Evolutionary conservation across 1,140 invertebrate species (phyloP).

Genomic region (Oryctes rhinoceros): DNA sequence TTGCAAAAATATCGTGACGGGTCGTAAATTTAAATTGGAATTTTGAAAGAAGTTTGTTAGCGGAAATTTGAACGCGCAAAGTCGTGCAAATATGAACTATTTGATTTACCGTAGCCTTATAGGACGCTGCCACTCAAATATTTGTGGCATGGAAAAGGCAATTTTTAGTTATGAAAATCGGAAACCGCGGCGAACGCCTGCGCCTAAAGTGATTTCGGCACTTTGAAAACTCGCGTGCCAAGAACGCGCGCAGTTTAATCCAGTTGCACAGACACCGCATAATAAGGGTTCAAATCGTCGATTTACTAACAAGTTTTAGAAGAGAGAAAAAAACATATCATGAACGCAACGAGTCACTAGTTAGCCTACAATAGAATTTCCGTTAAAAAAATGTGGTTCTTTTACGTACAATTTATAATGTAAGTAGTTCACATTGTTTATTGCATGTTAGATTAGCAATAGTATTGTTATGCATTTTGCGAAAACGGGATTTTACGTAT

Average conservation of each 20-base stretch:
- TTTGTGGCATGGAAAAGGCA: background rate
- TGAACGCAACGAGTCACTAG: background rate
- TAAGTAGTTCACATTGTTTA: background rate
- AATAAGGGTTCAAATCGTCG: background rate
- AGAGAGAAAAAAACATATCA: background rate
- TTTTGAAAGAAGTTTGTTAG: background rate
- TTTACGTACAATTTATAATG: constrained; percentile 1
- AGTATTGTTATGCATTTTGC: too few species aligned
- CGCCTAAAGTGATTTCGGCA: background rate
- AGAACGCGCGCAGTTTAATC: constrained; percentile 16
- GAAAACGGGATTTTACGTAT: too few species aligned
- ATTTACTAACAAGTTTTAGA: background rate
- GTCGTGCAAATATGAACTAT: background rate
- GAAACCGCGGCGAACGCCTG: background rate
- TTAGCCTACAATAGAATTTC: background rate
- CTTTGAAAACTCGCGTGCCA: constrained; percentile 2
- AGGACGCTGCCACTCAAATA: background rate
- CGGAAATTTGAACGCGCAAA: background rate
- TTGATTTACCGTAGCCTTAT: background rate
- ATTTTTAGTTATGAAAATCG: constrained; percentile 18
- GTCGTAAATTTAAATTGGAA: too few species aligned
- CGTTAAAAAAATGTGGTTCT: constrained; percentile 14
- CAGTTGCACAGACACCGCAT: constrained; percentile 2
- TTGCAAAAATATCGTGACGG: too few species aligned
- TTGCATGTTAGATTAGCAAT: too few species aligned